Evolutionary conservation across 2,113 vertebrate genomes (phyloP).

Genomic region (Campylorhamphus procurvoides): DNA sequence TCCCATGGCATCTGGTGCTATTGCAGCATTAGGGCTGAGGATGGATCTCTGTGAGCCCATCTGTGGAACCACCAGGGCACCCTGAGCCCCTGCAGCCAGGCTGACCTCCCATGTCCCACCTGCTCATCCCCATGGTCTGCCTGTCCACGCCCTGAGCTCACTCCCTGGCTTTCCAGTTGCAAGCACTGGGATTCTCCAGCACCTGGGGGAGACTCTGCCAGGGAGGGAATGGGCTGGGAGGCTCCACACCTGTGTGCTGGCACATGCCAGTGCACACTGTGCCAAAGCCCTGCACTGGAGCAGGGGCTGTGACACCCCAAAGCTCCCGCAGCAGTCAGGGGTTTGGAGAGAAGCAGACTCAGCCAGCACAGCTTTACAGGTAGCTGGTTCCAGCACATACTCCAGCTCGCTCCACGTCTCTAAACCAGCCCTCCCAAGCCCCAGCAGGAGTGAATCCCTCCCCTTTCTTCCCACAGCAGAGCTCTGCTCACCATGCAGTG

Average conservation of each 20-base stretch:
- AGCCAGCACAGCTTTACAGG: accelerated
- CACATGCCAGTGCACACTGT: accelerated
- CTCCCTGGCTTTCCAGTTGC: neutral
- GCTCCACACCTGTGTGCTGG: neutral
- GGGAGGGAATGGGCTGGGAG: neutral
- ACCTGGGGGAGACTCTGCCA: neutral
- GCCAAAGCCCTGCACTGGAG: neutral
- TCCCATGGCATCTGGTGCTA: neutral
- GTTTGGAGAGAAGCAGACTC: accelerated
- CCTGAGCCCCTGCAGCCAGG: accelerated
- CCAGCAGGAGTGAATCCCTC: accelerated
- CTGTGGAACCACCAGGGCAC: accelerated
- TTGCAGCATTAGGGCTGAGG: accelerated
- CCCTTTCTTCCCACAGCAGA: neutral
- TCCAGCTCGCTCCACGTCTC: neutral
- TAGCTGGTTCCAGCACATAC: neutral
- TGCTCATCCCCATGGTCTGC: neutral
- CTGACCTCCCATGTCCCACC: neutral
- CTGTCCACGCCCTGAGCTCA: neutral
- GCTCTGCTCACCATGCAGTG: neutral
- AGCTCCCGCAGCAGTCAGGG: neutral
- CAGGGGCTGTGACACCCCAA: neutral
- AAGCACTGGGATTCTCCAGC: neutral
- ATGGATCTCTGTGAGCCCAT: neutral
- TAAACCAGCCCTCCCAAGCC: neutral